Percentiles rank a stretch among this genome's conserved stretches.
Conservation (phyloP, 2,113 vertebrate species). For the Corythornis vintsioides region DNA sequence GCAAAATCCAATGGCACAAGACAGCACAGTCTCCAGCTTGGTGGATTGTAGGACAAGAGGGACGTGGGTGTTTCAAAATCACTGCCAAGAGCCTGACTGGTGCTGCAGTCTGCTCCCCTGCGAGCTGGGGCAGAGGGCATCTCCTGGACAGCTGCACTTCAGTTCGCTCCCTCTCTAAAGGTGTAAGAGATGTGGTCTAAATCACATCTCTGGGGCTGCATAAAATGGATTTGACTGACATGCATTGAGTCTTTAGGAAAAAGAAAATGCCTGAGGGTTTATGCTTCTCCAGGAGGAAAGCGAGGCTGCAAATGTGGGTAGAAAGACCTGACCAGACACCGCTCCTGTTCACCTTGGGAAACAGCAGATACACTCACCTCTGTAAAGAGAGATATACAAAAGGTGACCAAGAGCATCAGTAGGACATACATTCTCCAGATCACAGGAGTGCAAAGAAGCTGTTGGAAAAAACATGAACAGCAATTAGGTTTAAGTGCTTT, state of each 20-base stretch:
- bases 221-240: not conserved
- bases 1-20: not conserved
- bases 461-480: not conserved
- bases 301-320: not conserved
- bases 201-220: not conserved
- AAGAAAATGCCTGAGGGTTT: not conserved
- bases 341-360: not conserved
- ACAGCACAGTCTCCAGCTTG: not conserved
- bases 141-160: not conserved
- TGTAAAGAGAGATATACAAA: slow-evolving; percentile 65
- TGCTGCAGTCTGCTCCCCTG: not conserved
- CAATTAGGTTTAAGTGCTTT: not conserved
- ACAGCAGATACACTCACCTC: slow-evolving; percentile 64
- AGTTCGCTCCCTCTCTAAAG: not conserved
- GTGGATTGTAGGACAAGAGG: not conserved
- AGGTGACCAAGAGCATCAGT: slow-evolving; percentile 47
- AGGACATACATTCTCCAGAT: slow-evolving; percentile 70
- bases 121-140: rapidly evolving
- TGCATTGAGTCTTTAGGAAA: not conserved
- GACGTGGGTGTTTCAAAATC: not conserved
- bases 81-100: rapidly evolving
- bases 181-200: not conserved
- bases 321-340: not conserved
- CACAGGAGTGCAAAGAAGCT: slow-evolving; percentile 71
- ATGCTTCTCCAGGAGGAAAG: not conserved